Percentiles rank a stretch among this genome's conserved stretches.
These are phyloP conservation scores for Phalacrocorax brasilianus DNA, from an alignment of 2,113 vertebrate species.

Conservation along the genomic window DNA sequence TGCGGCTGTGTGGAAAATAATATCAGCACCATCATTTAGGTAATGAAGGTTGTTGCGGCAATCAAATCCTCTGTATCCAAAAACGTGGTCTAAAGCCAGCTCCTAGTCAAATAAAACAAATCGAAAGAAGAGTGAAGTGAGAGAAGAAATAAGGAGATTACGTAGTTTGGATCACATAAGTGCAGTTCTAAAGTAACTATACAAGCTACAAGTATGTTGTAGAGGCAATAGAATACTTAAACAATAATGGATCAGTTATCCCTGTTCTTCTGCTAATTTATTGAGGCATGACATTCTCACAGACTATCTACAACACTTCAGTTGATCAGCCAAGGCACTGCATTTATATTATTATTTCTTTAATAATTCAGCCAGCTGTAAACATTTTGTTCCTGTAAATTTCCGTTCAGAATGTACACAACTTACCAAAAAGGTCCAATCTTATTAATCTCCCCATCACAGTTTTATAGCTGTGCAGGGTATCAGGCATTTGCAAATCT, in stretches of 20 bases:
- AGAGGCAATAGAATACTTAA: not conserved
- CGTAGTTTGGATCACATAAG: not conserved
- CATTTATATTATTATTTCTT: not conserved
- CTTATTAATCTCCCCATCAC: not conserved
- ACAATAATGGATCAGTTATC: not conserved
- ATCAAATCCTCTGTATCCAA: conserved; percentile 95
- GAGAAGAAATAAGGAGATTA: not conserved
- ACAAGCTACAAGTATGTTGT: not conserved
- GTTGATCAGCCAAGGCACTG: not conserved
- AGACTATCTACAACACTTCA: not conserved
- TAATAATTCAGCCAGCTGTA: not conserved
- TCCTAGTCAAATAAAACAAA: conserved; percentile 75
- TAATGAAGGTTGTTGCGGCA: conserved; percentile 98
- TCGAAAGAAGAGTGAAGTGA: not conserved
- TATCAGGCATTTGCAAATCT: not conserved
- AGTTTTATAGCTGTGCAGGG: not conserved
- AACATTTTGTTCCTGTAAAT: not conserved
- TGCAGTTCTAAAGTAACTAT: not conserved
- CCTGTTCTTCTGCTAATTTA: not conserved
- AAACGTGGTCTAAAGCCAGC: conserved; percentile 91
- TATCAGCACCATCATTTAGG: conserved; percentile 93
- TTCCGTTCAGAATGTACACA: not conserved
- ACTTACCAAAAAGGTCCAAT: not conserved
- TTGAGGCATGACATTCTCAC: not conserved
- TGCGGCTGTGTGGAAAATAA: conserved; percentile 93